These are phyloP conservation scores for Cylas formicarius DNA, from an alignment of 1,140 invertebrate genomes.

Conservation along the genomic window DNA sequence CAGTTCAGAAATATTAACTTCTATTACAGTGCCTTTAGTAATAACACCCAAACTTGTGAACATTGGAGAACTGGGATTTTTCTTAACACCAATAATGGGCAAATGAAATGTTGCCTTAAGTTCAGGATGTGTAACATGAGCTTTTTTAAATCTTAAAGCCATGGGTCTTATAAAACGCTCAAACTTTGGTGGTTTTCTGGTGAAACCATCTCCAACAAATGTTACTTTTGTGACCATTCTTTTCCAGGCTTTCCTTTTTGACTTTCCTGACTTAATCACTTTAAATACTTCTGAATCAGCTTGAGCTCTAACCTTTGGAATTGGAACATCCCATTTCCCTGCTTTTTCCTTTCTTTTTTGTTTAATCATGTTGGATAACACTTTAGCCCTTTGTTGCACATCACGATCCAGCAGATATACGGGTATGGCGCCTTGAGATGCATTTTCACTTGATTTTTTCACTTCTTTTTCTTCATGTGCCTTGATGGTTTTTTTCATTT, in stretches of 20 bases:
- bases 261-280: constrained; percentile 90
- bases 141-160: constrained; percentile 93
- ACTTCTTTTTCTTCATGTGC: constrained; percentile 86
- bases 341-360: constrained; percentile 99
- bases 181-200: constrained; percentile 98
- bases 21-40: constrained; percentile 95
- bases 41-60: constrained; percentile 97
- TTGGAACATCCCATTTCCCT: constrained; percentile 99
- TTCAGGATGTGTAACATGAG: constrained; percentile 98
- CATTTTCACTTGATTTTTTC: constrained; percentile 76
- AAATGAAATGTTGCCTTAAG: constrained; percentile 97
- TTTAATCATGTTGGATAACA: constrained; percentile 99
- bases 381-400: constrained; percentile 87
- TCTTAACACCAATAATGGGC: constrained; percentile 98
- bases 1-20: constrained; percentile 97
- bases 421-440: constrained; percentile 85
- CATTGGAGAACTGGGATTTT: constrained; percentile 96
- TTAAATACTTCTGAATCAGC: constrained; percentile 98
- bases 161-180: constrained; percentile 98
- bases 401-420: constrained; percentile 96
- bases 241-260: constrained; percentile 96
- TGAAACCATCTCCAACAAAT: constrained; percentile 97
- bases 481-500: constrained; percentile 97
- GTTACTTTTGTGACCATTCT: constrained; percentile 99
- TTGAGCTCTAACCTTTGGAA: constrained; percentile 96